Evolutionary conservation across 2,888 invertebrate species (phyloP), one percentile per base, ranked within the genome.

Genomic region (Phasia obesa): DNA sequence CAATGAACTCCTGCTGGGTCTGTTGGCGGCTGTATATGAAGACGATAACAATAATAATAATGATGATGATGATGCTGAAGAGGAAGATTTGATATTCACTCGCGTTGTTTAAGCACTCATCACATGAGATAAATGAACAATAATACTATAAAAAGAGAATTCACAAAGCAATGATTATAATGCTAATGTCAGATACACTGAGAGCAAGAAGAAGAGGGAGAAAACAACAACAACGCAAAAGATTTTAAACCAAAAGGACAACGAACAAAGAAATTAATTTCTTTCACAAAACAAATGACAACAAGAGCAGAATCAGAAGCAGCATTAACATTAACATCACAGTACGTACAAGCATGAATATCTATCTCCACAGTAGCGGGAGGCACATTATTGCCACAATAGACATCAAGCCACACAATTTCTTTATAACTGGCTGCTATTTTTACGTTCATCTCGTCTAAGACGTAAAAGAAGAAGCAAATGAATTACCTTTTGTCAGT

Each of bases 231-330:
- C 53, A 35, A 64, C 77, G 77, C 38, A 77, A 7, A 73, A 79
- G 42, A 67, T 74, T 74, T 55, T 42, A 27, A 60, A 23, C 64
- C 60, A 79, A 83, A 83, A 83, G 79, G 78, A 79, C 83, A 83
- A 83, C 83, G 71, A 83, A 83, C 83, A 83, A 83, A 83, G 79
- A 83, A 80, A 84, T 77, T 81, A 81, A 80, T 81, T 84, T 77
- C 70, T 65, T 80, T 74, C 44, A 42, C 59, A 21, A 60, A 77
- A 74, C 69, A 69, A 77, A 80, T 76, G 76, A 81, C 77, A 77
- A 80, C 44, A 64, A 59, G 75, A 64, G 59, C 65, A 49, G 19
- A 44, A 47, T 47, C 47, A 62, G 60, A 35, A 69, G 19, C 57
- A 70, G 70, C n/a, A 47, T 17, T 17, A 38, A 27, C 27, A 69